Conservation (phyloP, 2,113 vertebrate species). For the Stigmatopora argus region DNA sequence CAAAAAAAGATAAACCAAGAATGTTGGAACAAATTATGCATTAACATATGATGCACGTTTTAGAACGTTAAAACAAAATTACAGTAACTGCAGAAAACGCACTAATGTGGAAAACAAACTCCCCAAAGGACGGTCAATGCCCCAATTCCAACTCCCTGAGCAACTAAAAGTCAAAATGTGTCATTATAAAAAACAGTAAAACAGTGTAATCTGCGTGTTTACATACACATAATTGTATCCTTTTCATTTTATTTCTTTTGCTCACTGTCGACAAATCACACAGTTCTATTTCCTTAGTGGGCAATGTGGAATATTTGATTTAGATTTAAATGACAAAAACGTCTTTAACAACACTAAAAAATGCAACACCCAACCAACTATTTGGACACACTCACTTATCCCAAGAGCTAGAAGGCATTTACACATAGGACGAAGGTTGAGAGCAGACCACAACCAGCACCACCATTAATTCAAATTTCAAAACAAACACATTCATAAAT, state of each 20-base stretch:
- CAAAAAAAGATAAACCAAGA: background rate
- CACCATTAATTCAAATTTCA: slow-evolving; percentile 5
- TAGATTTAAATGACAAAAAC: background rate
- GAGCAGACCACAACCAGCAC: background rate
- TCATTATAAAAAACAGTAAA: no score
- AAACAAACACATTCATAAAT: slow-evolving; percentile 8
- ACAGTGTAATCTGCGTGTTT: background rate
- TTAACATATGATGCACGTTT: background rate
- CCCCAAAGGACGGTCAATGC: background rate
- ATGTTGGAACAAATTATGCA: background rate
- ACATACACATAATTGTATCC: background rate
- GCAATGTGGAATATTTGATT: background rate
- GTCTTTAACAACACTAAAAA: background rate
- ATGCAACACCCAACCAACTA: background rate
- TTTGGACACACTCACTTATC: background rate
- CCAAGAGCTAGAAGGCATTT: background rate
- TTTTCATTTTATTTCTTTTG: background rate
- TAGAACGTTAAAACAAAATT: background rate
- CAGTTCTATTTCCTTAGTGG: background rate
- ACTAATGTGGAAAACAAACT: background rate
- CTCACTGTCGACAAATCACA: background rate
- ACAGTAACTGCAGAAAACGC: background rate
- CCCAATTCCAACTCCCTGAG: background rate
- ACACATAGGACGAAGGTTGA: background rate
- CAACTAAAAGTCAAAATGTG: background rate